phyloP scores from a whole-genome alignment of 2,888 invertebrate species.

The Dicranocentrus wangi region DNA sequence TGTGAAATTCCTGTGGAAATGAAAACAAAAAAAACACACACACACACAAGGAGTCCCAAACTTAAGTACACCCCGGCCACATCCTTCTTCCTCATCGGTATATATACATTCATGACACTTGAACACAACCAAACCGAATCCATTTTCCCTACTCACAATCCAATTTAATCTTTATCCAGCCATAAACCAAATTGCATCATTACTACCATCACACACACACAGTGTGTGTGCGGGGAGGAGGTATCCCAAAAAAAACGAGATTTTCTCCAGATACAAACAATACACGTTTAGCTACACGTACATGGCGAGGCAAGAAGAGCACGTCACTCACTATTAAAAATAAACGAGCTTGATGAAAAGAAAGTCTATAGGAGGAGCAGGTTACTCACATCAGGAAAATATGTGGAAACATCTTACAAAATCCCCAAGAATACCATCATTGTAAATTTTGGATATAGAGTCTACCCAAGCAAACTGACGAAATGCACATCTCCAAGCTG shows the following conservation, averaged over 20 bases:
- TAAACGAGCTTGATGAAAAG: slow-evolving; percentile 10
- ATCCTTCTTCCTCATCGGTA: slow-evolving; percentile 27
- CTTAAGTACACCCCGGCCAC: not conserved
- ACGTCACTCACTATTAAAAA: slow-evolving; percentile 25
- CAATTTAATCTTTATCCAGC: slow-evolving; percentile 50
- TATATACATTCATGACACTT: slow-evolving; percentile 12
- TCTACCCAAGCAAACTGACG: not conserved
- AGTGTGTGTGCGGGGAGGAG: too few species aligned
- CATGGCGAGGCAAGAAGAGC: too few species aligned
- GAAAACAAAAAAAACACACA: slow-evolving; percentile 5
- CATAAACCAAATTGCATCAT: slow-evolving; percentile 57
- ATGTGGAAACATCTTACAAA: too few species aligned
- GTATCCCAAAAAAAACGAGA: too few species aligned
- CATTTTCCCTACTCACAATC: slow-evolving; percentile 38
- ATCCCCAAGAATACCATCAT: too few species aligned
- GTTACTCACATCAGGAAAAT: too few species aligned
- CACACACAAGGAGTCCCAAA: not conserved
- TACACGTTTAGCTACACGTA: too few species aligned
- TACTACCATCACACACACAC: not conserved
- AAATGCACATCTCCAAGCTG: not conserved
- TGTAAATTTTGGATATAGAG: too few species aligned
- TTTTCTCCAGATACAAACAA: too few species aligned
- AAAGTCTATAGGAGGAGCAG: slow-evolving; percentile 6
- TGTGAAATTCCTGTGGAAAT: slow-evolving; percentile 34
- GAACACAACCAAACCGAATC: slow-evolving; percentile 28